Conservation (phyloP, 2,888 invertebrate species). For the Synanthedon myopaeformis region DNA sequence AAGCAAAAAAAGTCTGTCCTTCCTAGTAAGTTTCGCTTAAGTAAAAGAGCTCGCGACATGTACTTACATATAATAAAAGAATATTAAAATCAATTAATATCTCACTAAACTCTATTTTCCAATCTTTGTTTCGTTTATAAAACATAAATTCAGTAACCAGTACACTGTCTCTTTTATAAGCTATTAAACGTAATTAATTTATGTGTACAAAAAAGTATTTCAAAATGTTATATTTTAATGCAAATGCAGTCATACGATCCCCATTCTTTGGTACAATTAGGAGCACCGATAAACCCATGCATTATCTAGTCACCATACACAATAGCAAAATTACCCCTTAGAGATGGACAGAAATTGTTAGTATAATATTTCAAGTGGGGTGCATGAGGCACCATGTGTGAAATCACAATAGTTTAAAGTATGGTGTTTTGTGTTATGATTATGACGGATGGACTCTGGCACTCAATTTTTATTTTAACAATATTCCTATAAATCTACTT, state of each 20-base stretch:
- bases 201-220: constrained; percentile 36
- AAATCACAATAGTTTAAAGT: constrained; percentile 49
- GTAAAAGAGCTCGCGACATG: no score
- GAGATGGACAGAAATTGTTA: constrained; percentile 49
- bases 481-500: no score
- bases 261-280: constrained; percentile 60
- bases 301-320: constrained; percentile 62
- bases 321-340: constrained; percentile 56
- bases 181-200: constrained; percentile 51
- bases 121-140: not conserved
- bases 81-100: no score
- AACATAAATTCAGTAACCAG: not conserved
- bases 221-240: constrained; percentile 44
- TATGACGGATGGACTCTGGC: constrained; percentile 38
- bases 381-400: constrained; percentile 57
- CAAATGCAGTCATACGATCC: constrained; percentile 64
- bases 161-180: constrained; percentile 11
- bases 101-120: not conserved
- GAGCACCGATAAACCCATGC: constrained; percentile 61
- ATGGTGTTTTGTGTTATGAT: constrained; percentile 31
- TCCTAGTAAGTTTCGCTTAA: no score
- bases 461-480: not conserved
- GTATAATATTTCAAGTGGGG: constrained; percentile 66
- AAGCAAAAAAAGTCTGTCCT: no score
- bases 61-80: no score